Conservation (phyloP, 1,140 invertebrate species). For the Linepithema humile region DNA sequence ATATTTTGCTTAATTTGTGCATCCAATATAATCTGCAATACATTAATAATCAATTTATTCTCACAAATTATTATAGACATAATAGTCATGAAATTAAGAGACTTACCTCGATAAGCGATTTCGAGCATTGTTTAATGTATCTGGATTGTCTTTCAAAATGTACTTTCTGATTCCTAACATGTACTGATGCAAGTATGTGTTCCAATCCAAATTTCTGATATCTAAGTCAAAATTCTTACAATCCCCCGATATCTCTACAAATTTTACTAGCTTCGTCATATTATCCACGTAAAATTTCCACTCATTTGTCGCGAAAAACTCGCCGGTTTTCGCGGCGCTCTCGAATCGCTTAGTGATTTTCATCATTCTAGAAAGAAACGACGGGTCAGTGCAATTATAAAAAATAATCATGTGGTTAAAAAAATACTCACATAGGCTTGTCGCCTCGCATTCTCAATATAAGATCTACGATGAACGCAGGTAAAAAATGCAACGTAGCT, state of each 20-base stretch:
- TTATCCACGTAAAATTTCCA: constrained; percentile 94
- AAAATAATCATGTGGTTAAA: neutral
- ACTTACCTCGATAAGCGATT: constrained; percentile 88
- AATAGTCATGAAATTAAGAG: neutral
- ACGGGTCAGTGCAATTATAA: neutral
- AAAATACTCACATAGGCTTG: constrained; percentile 90
- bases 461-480: constrained; percentile 92
- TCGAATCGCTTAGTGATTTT: constrained; percentile 92
- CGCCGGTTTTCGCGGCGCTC: constrained; percentile 90
- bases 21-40: constrained; percentile 81
- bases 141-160: constrained; percentile 90
- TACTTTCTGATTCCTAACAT: constrained; percentile 92
- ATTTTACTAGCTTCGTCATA: constrained; percentile 87
- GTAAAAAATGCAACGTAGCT: constrained; percentile 90
- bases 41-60: constrained; percentile 34
- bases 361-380: constrained; percentile 88
- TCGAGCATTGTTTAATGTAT: constrained; percentile 87
- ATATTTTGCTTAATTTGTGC: constrained; percentile 76
- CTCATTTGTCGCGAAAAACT: constrained; percentile 94
- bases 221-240: constrained; percentile 86
- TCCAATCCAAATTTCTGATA: constrained; percentile 87
- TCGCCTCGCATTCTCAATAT: constrained; percentile 88
- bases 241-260: constrained; percentile 86
- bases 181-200: constrained; percentile 89
- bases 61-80: neutral